Evolutionary conservation across 2,888 invertebrate genomes (phyloP).

Genomic region (Arenicola marina): DNA sequence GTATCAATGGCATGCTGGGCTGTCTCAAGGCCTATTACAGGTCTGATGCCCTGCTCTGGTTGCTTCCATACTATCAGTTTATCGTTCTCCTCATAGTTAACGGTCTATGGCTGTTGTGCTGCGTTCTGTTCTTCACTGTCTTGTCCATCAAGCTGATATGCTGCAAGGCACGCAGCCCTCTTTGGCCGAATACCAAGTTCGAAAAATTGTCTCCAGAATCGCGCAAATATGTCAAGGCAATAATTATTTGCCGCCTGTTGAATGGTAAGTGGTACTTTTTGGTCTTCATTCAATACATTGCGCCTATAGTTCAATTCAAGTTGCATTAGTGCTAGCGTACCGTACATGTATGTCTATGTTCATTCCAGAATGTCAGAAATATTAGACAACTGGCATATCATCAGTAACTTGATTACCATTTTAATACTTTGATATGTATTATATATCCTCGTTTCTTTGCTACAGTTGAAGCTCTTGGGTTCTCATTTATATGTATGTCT

Average conservation of each 20-base stretch:
- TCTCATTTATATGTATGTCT: too few species aligned
- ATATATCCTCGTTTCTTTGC: too few species aligned
- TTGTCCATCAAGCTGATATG: conserved; percentile 11
- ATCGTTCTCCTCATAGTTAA: conserved; percentile 40
- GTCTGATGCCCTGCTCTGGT: conserved; percentile 27
- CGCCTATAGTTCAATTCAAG: too few species aligned
- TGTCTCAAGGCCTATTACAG: conserved; percentile 32
- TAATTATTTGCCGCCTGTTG: conserved; percentile 33
- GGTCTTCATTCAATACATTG: too few species aligned
- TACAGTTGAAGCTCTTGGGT: too few species aligned
- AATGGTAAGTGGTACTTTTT: conserved; percentile 15
- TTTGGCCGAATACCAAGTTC: conserved; percentile 39
- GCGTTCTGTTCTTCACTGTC: conserved; percentile 32
- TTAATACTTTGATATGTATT: too few species aligned
- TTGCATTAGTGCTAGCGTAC: too few species aligned
- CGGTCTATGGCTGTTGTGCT: conserved; percentile 34
- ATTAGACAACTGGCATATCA: too few species aligned
- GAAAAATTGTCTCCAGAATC: conserved; percentile 44
- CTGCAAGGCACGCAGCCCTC: conserved; percentile 44
- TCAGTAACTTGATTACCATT: too few species aligned
- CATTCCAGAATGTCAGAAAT: too few species aligned
- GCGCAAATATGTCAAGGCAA: conserved; percentile 49
- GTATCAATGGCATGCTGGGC: conserved; percentile 42
- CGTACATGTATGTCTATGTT: too few species aligned
- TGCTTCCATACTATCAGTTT: conserved; percentile 38